Conservation (phyloP, 1,140 invertebrate species). For the Dinoponera quadriceps region DNA sequence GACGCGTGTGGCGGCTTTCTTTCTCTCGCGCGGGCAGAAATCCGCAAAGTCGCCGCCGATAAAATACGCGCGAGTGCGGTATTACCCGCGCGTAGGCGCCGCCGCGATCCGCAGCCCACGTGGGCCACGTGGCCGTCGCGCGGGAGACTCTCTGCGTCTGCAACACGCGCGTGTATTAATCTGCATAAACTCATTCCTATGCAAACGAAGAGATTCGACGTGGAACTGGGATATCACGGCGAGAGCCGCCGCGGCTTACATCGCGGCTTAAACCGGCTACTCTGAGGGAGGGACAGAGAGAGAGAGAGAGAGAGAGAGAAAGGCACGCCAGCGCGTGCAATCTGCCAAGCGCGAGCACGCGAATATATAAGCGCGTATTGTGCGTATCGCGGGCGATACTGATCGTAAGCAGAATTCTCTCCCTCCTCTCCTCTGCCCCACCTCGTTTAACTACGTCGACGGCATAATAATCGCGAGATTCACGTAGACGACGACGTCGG, state of each 20-base stretch:
- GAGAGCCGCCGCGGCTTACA: conserved; percentile 70
- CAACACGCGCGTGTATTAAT: conserved; percentile 81
- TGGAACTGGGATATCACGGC: conserved; percentile 78
- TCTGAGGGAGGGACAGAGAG: too few species aligned
- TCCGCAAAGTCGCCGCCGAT: conserved; percentile 63
- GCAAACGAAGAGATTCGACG: conserved; percentile 83
- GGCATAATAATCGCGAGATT: conserved; percentile 76
- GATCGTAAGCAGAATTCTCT: conserved; percentile 78
- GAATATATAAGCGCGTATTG: conserved; percentile 37
- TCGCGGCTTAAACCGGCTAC: conserved; percentile 61
- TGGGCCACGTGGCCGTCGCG: conserved; percentile 64
- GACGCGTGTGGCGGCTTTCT: conserved; percentile 28
- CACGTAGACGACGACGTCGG: conserved; percentile 37
- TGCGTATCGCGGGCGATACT: conserved; percentile 73
- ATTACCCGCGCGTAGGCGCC: conserved; percentile 49
- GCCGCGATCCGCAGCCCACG: conserved; percentile 66
- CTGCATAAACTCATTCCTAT: conserved; percentile 86
- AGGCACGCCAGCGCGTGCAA: conserved; percentile 2
- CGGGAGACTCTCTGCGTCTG: conserved; percentile 70
- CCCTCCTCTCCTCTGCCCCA: too few species aligned
- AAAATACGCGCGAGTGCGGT: conserved; percentile 67
- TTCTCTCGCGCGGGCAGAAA: conserved; percentile 55
- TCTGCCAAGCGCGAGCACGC: neutral
- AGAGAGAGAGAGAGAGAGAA: too few species aligned
- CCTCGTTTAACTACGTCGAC: conserved; percentile 69